Evolutionary conservation across 2,888 invertebrate genomes (phyloP).

Genomic region (Lydus trimaculatus): DNA sequence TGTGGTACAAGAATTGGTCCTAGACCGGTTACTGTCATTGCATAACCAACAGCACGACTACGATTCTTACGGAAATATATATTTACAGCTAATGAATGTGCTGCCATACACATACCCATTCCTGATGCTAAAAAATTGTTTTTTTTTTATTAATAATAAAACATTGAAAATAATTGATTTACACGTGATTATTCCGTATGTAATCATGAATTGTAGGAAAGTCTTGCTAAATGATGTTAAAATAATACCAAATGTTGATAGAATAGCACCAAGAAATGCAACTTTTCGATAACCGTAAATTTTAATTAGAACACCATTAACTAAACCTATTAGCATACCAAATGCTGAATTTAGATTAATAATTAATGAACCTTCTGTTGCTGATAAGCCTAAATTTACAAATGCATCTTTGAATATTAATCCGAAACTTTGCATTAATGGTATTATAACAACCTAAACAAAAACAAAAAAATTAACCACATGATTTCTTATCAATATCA

Average conservation of each 20-base stretch:
- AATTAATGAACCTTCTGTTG: constrained; percentile 69
- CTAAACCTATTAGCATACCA: constrained; percentile 71
- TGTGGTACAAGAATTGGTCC: constrained; percentile 74
- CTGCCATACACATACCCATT: constrained; percentile 66
- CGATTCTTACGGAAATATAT: constrained; percentile 70
- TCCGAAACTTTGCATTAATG: constrained; percentile 65
- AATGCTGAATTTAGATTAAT: constrained; percentile 74
- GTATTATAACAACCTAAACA: constrained; percentile 49
- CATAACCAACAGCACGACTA: constrained; percentile 68
- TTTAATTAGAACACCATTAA: constrained; percentile 70
- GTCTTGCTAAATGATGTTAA: constrained; percentile 65
- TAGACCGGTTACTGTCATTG: constrained; percentile 71
- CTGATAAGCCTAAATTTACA: constrained; percentile 64
- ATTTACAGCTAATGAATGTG: constrained; percentile 71
- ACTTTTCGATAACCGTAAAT: constrained; percentile 72
- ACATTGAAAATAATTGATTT: constrained; percentile 59
- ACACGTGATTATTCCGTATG: constrained; percentile 76
- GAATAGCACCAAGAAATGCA: constrained; percentile 65
- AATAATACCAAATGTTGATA: constrained; percentile 67
- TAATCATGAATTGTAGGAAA: constrained; percentile 68
- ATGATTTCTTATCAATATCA: background rate
- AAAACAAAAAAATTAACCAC: too few species aligned
- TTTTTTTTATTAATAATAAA: background rate
- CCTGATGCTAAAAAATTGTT: constrained; percentile 65
- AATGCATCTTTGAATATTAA: constrained; percentile 72